Evolutionary conservation across 2,113 vertebrate genomes (phyloP), one percentile per base, ranked within the genome.

Genomic region (Cettia cetti): DNA sequence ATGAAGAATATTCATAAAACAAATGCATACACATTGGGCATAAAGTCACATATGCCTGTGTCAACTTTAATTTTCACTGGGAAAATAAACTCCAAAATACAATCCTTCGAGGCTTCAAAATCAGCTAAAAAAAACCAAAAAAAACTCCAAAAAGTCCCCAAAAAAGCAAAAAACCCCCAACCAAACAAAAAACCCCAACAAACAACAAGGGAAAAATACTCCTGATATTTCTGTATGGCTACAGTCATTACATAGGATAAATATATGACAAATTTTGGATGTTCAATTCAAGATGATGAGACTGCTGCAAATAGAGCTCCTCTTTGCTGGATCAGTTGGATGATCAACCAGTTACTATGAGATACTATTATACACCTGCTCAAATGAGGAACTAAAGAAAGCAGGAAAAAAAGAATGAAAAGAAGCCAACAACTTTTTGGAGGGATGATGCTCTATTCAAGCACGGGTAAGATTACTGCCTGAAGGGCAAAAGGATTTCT

Each of bases 401-500:
- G 11, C 9, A 13, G 7, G 4, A 20, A 20, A 2, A 1, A 1
- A 49, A 47, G 18, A 31, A 33, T 40, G 19, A 18, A 24, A 28
- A 47, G n/a, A 45, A 39, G 23, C 3, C 23, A 45, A 13, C 17
- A 74, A 31, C 21, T 57, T 91, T 76, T 91, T 57, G n/a, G 42
- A 82, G 37, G 70, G 9, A 84, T 23, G 45, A 66, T 45, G 61
- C 56, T 87, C 40, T 71, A 2, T 44, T 42, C 47, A 80, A 89
- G 57, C 54, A 92, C 2, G 2, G 24, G 23, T 80, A 52, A 78
- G n/a, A 90, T 53, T 82, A 80, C 16, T 80, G 85, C 84, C 78
- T 81, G 71, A 92, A 93, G 85, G 64, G 50, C 60, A 75, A 93
- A 76, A 61, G 71, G 79, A 94, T 95, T 96, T 95, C 44, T 86